Evolutionary conservation across 37 sponge, comb jelly and placozoan genomes (phyloP).

Genomic region (Beroe forskalii): DNA sequence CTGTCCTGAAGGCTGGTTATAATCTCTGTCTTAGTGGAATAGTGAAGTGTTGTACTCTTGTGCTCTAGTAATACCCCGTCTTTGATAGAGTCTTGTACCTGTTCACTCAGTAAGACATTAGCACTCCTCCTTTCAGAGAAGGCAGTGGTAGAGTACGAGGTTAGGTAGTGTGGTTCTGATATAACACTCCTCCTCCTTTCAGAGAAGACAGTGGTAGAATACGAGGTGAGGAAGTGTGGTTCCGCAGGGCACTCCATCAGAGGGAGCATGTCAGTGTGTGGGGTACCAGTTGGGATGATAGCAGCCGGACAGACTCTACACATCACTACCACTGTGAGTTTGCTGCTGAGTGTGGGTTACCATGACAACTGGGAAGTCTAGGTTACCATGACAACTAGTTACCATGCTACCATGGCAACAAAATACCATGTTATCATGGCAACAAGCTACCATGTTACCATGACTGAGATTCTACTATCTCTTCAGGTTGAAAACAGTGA

Average conservation of each 20-base stretch:
- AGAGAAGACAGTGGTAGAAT: conserved; percentile 59
- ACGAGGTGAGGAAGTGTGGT: conserved; percentile 92
- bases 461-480: not conserved
- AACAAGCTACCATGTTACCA: too few relatives aligned
- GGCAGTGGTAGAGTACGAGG: conserved; percentile 70
- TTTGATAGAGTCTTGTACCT: not conserved
- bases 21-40: too few relatives aligned
- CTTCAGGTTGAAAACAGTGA: conserved; percentile 73
- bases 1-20: too few relatives aligned
- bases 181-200: too few relatives aligned
- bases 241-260: conserved; percentile 90
- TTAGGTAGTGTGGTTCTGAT: conserved; percentile 91
- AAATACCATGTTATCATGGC: too few relatives aligned
- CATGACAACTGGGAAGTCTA: not conserved
- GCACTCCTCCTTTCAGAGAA: not conserved
- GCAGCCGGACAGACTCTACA: conserved; percentile 72
- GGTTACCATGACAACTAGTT: too few relatives aligned
- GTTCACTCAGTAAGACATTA: not conserved
- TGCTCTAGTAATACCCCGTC: too few relatives aligned
- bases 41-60: too few relatives aligned
- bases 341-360: not conserved
- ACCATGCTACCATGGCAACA: too few relatives aligned
- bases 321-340: conserved; percentile 73
- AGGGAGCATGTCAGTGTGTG: conserved; percentile 71
- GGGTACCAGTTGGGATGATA: conserved; percentile 82